Conservation (phyloP, 2,113 vertebrate genomes). For the Catagonus wagneri region DNA sequence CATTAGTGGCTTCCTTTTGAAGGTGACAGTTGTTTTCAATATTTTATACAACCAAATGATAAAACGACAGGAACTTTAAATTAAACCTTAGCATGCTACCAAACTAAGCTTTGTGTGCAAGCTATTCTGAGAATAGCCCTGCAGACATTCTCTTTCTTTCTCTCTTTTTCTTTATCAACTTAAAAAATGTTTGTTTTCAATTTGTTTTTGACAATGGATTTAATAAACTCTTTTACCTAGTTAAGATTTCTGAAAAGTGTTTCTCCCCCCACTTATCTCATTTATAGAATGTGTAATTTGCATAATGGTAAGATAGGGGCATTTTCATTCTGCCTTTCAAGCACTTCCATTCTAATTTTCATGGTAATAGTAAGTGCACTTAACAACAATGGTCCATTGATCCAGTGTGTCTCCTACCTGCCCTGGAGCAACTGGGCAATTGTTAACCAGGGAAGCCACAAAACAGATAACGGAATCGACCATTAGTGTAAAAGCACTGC, state of each 20-base stretch:
- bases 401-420: conserved; percentile 76
- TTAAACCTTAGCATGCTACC: conserved; percentile 70
- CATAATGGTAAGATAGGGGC: conserved; percentile 58
- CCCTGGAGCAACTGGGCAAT: conserved; percentile 78
- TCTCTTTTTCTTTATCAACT: conserved; percentile 65
- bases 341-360: conserved; percentile 72
- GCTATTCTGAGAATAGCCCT: not conserved
- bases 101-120: conserved; percentile 52
- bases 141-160: not conserved
- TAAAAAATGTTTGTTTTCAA: conserved; percentile 84
- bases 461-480: conserved; percentile 71
- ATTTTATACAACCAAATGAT: conserved; percentile 68
- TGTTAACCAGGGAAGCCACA: conserved; percentile 69
- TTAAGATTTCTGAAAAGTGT: conserved; percentile 70
- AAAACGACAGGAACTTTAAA: conserved; percentile 79
- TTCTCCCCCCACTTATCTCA: conserved; percentile 26
- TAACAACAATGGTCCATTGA: conserved; percentile 77
- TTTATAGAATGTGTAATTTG: conserved; percentile 64
- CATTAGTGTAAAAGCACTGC: conserved; percentile 67
- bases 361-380: conserved; percentile 64
- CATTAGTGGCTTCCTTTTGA: conserved; percentile 36
- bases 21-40: conserved; percentile 81
- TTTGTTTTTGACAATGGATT: conserved; percentile 80
- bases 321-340: conserved; percentile 65
- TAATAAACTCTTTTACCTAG: conserved; percentile 76